Evolutionary conservation across 1,140 invertebrate species (phyloP), one percentile per base, ranked within the genome.

Genomic region (Vanessa tameamea): DNA sequence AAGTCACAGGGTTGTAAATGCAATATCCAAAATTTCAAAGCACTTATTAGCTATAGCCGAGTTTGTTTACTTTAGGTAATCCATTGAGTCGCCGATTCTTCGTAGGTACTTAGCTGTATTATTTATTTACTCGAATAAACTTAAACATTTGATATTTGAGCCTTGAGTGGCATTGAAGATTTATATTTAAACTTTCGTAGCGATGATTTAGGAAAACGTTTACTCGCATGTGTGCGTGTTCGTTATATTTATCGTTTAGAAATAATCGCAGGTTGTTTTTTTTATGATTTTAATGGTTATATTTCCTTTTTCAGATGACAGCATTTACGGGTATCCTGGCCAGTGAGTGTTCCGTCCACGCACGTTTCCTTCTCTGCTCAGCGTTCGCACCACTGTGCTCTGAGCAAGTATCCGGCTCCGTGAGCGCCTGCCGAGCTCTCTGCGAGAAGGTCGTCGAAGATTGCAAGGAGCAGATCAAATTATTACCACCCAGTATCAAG

Each of bases 301-400:
- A 70, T 78, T 75, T 80, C 68, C 13, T 92, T 85, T 94, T 95
- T 26, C 94, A 96, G 94, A 94, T 97, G 80, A 91, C 95, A 81
- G 95, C 95, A 13, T 98, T 97, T 92, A 95, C 95, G 75, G 95
- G 96, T 13, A 93, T 98, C 61, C 95, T 98, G 48, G 94, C 96
- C 78, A 97, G 97, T 84, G 95, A 97, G n/a, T 99, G 98, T 87
- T 98, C 97, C 11, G 93, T 95, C 53, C 96, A 97, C 79, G 95
- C 98, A 12, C 95, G 96, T 78, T 97, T 98, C 84, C 97, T 99
- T 89, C 94, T 99, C 47, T 99, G 98, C 93, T 97, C 97, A 43
- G 97, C 97, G 11, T 98, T 98, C 87, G 96, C 97, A 15, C 98
- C 98, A 48, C 96, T 99, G 92, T 99, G 98, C 92, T 98, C 97